Conservation (phyloP, 2,113 vertebrate species). For the Ciconia stormi region DNA sequence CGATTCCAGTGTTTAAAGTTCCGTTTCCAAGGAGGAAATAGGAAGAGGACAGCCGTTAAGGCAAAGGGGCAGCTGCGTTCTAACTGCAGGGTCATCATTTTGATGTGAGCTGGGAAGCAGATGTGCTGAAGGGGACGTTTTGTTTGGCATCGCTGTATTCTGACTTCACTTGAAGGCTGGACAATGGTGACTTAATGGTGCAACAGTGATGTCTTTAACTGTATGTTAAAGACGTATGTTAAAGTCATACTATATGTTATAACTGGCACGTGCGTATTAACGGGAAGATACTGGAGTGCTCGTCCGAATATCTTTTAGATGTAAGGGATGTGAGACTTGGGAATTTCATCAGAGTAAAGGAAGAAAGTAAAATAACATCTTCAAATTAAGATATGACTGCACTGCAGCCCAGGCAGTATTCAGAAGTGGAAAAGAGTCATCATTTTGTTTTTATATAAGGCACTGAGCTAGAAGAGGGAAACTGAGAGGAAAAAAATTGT, state of each 20-base stretch:
- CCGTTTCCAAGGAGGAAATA: neutral
- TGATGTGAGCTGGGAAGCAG: neutral
- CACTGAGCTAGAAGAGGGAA: neutral
- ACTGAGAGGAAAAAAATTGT: neutral
- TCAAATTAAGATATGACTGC: neutral
- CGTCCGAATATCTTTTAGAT: neutral
- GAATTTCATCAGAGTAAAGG: neutral
- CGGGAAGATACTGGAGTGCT: neutral
- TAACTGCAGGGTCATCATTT: neutral
- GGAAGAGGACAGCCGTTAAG: neutral
- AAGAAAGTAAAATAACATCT: neutral
- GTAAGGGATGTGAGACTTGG: neutral
- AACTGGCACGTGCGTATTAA: neutral
- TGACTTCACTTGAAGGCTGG: neutral
- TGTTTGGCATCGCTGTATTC: rapidly evolving
- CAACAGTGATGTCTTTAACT: neutral
- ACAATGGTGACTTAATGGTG: neutral
- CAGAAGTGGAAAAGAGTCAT: neutral
- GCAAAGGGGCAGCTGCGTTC: neutral
- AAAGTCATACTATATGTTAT: rapidly evolving
- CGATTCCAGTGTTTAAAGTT: neutral
- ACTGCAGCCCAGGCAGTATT: neutral
- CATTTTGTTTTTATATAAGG: neutral
- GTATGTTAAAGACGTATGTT: too few relatives aligned
- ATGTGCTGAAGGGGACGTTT: neutral